Conservation (phyloP, 2,888 invertebrate genomes). For the Drosophila yooni region DNA sequence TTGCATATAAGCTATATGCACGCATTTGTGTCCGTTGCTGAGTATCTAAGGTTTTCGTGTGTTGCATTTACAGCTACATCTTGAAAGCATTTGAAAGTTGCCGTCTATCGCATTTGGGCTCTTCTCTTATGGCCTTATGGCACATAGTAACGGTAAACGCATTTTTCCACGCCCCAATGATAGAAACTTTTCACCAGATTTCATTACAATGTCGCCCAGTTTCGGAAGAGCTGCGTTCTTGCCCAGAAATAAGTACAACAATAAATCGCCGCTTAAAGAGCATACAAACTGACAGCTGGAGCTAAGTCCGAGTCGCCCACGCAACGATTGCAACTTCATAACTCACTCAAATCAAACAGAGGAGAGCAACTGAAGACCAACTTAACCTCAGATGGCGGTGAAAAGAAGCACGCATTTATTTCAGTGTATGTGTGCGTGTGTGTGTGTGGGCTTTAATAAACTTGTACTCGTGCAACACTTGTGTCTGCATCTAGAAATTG, state of each 20-base stretch:
- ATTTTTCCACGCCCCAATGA: conserved; percentile 67
- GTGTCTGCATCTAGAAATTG: conserved; percentile 70
- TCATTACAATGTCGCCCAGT: conserved; percentile 53
- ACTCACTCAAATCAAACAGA: conserved; percentile 67
- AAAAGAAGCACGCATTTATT: conserved; percentile 4
- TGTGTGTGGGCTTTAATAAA: conserved; percentile 37
- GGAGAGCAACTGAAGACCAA: conserved; percentile 23
- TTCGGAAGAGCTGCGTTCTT: conserved; percentile 5
- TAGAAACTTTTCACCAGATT: conserved; percentile 54
- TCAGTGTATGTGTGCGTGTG: conserved; percentile 14
- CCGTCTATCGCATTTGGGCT: conserved; percentile 54
- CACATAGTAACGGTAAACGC: conserved; percentile 63
- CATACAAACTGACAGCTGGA: conserved; percentile 11
- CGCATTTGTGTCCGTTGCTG: conserved; percentile 12
- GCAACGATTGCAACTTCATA: conserved; percentile 73
- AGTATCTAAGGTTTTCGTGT: conserved; percentile 45
- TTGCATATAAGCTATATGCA: conserved; percentile 49
- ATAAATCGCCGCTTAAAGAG: conserved; percentile 69
- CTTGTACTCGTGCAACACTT: conserved; percentile 41
- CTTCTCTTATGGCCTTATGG: conserved; percentile 58
- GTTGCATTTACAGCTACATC: conserved; percentile 71
- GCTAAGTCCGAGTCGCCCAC: conserved; percentile 47
- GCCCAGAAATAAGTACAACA: conserved; percentile 55
- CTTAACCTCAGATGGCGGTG: conserved; percentile 23
- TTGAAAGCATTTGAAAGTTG: conserved; percentile 51